These are phyloP conservation scores for Melinopterus prodromus DNA, from an alignment of 2,888 invertebrate genomes.

Conservation along the genomic window DNA sequence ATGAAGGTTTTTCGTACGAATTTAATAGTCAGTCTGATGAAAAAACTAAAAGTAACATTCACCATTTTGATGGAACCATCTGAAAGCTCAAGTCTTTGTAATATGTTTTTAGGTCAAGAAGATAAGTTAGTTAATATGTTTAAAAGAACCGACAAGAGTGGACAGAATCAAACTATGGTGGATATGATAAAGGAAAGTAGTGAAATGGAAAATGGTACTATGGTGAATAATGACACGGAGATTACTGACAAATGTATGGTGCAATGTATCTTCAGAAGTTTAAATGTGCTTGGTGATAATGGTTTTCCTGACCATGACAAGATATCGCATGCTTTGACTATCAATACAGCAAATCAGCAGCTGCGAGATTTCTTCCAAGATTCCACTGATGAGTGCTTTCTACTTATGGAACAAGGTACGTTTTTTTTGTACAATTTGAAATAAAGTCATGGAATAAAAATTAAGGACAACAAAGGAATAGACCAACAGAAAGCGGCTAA, in stretches of 20 bases:
- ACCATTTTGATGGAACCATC: not conserved
- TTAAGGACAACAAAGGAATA: no score
- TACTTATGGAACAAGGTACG: conserved; percentile 60
- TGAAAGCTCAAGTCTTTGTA: not conserved
- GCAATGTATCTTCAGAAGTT: conserved; percentile 75
- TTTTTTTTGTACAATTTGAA: not conserved
- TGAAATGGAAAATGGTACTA: conserved; percentile 13
- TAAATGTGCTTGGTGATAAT: conserved; percentile 70
- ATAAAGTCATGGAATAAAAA: no score
- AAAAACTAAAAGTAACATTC: not conserved
- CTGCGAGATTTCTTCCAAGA: conserved; percentile 75
- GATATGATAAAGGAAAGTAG: conserved; percentile 17
- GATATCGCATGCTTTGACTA: conserved; percentile 68
- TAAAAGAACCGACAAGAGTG: not conserved
- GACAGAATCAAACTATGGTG: not conserved
- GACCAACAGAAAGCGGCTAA: no score
- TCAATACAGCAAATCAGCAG: conserved; percentile 70
- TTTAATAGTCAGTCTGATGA: not conserved
- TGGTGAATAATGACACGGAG: conserved; percentile 8
- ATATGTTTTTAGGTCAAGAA: not conserved
- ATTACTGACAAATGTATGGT: conserved; percentile 32
- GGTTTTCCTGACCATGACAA: conserved; percentile 73
- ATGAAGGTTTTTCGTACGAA: not conserved
- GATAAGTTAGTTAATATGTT: not conserved
- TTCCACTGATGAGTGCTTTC: conserved; percentile 76